Evolutionary conservation across 2,797 vertebrate species (phyloP), one percentile per base, ranked within the genome.

Genomic region (Australoheros facetus): DNA sequence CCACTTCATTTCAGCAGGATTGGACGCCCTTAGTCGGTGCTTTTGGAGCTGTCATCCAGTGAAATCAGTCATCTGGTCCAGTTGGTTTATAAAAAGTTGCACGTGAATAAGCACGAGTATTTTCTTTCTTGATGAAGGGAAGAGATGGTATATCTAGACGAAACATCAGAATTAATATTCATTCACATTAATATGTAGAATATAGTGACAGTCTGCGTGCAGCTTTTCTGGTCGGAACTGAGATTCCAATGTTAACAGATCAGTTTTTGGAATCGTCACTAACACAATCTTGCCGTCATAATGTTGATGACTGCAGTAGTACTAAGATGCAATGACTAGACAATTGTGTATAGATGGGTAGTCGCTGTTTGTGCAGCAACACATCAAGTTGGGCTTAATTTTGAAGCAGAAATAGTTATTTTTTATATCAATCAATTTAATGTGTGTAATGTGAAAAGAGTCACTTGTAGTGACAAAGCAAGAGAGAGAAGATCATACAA

Each of bases 71-170:
- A 60, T 32, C 66, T 21, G 56, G 19, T 32, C 4, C 48, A 82
- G 84, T 21, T 79, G 64, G 55, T 81, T 77, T 32, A 23, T n/a
- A n/a, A 11, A 74, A 80, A 79, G 80, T 77, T 69, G 64, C 82
- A 78, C 80, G 56, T 79, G 56, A 84, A 77, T 51, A 13, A 71
- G 70, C 75, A 77, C 62, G 57, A 66, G 64, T 69, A n/a, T 51
- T 69, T 69, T 69, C 45, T 69, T 13, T 69, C 64, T 3, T 5
- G 17, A n/a, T 69, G 26, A 51, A 51, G 62, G 42, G 42, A 51
- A 30, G 42, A 69, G 45, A 69, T 51, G 39, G 2, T 30, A 0
- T 51, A 51, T 45, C 23, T 51, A 6, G 42, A 30, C 16, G 7
- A 17, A 66, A 8, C 42, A 69, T 69, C 45, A 1, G 28, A 30